Conservation (phyloP, 2,797 vertebrate species). For the Chromobotia macracanthus region DNA sequence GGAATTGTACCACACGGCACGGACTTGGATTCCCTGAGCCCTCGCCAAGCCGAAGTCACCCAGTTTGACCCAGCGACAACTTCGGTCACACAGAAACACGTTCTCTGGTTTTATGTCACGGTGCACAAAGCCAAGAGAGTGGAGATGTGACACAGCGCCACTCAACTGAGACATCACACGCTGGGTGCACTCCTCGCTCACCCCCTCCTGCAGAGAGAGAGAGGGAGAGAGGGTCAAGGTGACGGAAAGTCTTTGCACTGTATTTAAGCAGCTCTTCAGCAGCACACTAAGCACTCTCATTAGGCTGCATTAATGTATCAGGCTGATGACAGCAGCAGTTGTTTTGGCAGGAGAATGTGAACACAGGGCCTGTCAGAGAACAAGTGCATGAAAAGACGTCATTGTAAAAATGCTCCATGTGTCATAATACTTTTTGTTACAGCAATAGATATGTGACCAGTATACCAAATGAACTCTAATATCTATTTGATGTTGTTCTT, state of each 20-base stretch:
- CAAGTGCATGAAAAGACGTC: constrained; percentile 9
- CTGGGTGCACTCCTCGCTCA: constrained; percentile 81
- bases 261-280: constrained; percentile 9
- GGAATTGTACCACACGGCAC: constrained; percentile 78
- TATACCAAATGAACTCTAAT: background rate
- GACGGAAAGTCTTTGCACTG: background rate
- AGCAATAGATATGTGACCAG: background rate
- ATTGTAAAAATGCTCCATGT: background rate
- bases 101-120: constrained; percentile 97
- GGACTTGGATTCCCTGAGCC: constrained; percentile 66
- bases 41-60: constrained; percentile 90
- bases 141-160: constrained; percentile 88
- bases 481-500: background rate
- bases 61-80: constrained; percentile 87
- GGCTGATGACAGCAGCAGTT: constrained; percentile 50
- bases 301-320: constrained; percentile 18
- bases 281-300: constrained; percentile 1
- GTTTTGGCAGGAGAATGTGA: constrained; percentile 14
- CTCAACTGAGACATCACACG: constrained; percentile 89
- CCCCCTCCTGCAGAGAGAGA: constrained; percentile 77
- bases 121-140: constrained; percentile 91
- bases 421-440: background rate
- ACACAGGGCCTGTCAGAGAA: constrained; percentile 9
- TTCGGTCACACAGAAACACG: constrained; percentile 84
- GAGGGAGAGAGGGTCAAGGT: constrained; percentile 34